Conservation (phyloP, 2,113 vertebrate species). For the Pachycephala philippinensis region DNA sequence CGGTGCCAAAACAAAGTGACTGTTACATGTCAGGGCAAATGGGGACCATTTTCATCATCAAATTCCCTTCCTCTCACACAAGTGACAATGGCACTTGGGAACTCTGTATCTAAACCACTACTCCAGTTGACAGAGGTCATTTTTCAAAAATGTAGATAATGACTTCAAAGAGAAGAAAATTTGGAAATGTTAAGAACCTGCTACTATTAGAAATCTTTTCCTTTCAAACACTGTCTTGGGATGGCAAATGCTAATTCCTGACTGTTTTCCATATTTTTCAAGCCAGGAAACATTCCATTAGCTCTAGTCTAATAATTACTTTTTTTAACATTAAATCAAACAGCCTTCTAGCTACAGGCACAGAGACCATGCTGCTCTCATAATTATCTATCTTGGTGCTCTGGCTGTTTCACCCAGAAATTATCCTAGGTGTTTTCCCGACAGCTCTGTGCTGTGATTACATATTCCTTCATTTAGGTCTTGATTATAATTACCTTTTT, state of each 20-base stretch:
- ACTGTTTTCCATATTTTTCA: not conserved
- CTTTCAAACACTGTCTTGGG: not conserved
- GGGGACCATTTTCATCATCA: not conserved
- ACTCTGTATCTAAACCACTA: not conserved
- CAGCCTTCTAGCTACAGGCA: not conserved
- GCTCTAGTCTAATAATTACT: not conserved
- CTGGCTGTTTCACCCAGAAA: not conserved
- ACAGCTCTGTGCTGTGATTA: not conserved
- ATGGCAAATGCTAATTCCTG: not conserved
- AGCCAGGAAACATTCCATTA: not conserved
- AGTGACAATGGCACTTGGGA: not conserved
- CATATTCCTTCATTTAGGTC: not conserved
- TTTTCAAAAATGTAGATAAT: not conserved
- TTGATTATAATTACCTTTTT: not conserved
- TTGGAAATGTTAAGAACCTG: not conserved
- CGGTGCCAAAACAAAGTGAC: not conserved
- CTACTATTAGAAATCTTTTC: not conserved
- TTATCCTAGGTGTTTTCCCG: not conserved
- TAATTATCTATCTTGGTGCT: not conserved
- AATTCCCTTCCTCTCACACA: not conserved
- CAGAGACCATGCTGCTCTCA: not conserved
- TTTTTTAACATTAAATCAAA: not conserved
- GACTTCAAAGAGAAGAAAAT: not conserved
- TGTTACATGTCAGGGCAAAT: not conserved
- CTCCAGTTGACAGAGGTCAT: not conserved